Base-by-base conservation (phyloP, 2,888 invertebrate species). In the Caenorhabditis macrosperma region DNA sequence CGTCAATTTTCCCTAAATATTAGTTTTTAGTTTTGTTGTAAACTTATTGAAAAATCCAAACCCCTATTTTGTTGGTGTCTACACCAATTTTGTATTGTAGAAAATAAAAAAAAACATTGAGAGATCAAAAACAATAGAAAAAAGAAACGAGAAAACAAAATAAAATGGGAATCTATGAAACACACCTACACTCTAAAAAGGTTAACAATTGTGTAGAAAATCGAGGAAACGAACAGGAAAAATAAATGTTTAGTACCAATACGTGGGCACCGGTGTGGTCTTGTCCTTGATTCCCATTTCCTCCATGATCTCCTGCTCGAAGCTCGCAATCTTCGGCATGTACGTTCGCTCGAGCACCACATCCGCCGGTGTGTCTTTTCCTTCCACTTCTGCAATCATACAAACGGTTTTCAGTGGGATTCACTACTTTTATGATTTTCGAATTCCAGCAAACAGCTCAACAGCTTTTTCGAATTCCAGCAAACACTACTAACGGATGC, bases 301-400 rank as follows among this genome's bases (percentile, higher is more conserved):
- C 35, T 89, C 78, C 72, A 79, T 82, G 12, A 90, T 85, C 78
- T 90, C 90, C 24, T 87, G 83, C 66, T 89, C 87, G 68, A 89
- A 89, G 22, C 88, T 87, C 30, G 80, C 81, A 55, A 88, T 64
- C 64, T 87, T 84, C 9, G 89, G 89, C 12, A 82, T 61, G 60
- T 89, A 89, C 0, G 90, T 90, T 28, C 84, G 61, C 60, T 86
- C 78, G 7, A 89, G 83, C n/a, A 82, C 89, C 7, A 44, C 61
- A 17, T 85, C 81, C 1, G 88, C 78, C 10, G 85, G 81, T 5
- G 89, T 89, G 72, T 89, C 89, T 87, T 89, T 80, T 35, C 71
- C 85, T 52, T 81, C 85, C 7, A 83, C 86, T 79, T 88, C 88
- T 88, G 61, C 26, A 88, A 63, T n/a, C n/a, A n/a, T n/a, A n/a